Evolutionary conservation across 2,113 vertebrate genomes (phyloP).

Genomic region (Zosterops hypoxanthus): DNA sequence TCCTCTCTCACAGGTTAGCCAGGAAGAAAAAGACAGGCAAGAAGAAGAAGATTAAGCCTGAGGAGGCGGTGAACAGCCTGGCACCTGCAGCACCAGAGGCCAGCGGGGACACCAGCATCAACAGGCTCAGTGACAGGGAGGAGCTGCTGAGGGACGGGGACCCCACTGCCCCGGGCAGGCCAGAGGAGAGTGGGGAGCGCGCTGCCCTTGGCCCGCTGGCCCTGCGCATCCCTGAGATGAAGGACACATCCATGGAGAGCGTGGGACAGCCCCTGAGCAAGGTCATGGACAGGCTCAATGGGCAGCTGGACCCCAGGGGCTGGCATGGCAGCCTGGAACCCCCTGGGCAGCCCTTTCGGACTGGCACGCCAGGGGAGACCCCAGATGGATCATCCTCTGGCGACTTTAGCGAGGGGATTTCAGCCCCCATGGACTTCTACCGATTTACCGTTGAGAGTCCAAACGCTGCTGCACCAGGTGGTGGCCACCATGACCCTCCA

Average conservation of each 20-base stretch:
- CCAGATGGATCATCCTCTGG: conserved; percentile 79
- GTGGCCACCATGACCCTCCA: conserved; percentile 94
- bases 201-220: conserved; percentile 43
- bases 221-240: conserved; percentile 86
- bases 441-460: conserved; percentile 92
- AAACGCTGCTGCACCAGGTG: conserved; percentile 86
- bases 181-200: background rate
- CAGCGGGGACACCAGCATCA: background rate
- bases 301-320: conserved; percentile 76
- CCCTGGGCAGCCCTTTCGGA: conserved; percentile 89
- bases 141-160: fast-evolving
- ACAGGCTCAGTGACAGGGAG: background rate
- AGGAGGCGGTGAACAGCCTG: conserved; percentile 15
- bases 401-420: conserved; percentile 75
- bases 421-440: conserved; percentile 87
- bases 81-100: background rate
- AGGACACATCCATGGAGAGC: conserved; percentile 91
- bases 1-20: conserved; percentile 78
- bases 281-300: conserved; percentile 86
- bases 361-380: conserved; percentile 78
- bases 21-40: conserved; percentile 86
- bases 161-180: background rate
- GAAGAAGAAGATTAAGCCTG: conserved; percentile 79
- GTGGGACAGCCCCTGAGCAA: conserved; percentile 88
- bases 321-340: conserved; percentile 63